These are phyloP conservation scores for Antheraea mylitta DNA, from an alignment of 1,140 invertebrate genomes.

Conservation along the genomic window DNA sequence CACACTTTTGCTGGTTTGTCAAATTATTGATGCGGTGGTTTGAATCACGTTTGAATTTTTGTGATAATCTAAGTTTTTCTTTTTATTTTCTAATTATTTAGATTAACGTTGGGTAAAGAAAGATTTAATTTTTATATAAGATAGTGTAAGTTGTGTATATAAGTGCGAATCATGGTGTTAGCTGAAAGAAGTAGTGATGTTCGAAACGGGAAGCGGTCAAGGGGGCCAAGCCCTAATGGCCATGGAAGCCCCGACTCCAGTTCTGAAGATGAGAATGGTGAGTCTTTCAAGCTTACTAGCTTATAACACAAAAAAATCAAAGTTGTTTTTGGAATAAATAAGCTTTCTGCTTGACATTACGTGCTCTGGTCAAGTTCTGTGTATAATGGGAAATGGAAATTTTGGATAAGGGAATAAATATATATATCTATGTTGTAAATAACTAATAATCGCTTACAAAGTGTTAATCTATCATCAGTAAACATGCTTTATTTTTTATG, in stretches of 20 bases:
- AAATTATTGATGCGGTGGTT: conserved; percentile 78
- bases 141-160: conserved; percentile 28
- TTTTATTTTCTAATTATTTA: conserved; percentile 37
- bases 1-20: conserved; percentile 57
- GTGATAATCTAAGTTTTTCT: conserved; percentile 61
- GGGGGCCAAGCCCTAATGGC: conserved; percentile 93
- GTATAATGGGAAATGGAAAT: conserved; percentile 1
- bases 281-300: conserved; percentile 3
- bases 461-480: conserved; percentile 41
- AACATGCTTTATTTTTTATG: conserved; percentile 73
- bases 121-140: conserved; percentile 40
- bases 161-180: conserved; percentile 86
- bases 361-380: not conserved
- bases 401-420: not conserved
- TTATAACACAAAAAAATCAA: not conserved
- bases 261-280: conserved; percentile 90
- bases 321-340: not conserved
- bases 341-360: conserved; percentile 23
- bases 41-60: conserved; percentile 77
- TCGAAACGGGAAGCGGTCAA: conserved; percentile 90
- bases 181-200: conserved; percentile 91
- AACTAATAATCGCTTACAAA: conserved; percentile 7
- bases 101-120: conserved; percentile 41
- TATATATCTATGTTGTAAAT: not conserved
- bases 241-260: conserved; percentile 88